These are phyloP conservation scores for Channallabes apus DNA, from an alignment of 2,797 vertebrate species.

Conservation along the genomic window DNA sequence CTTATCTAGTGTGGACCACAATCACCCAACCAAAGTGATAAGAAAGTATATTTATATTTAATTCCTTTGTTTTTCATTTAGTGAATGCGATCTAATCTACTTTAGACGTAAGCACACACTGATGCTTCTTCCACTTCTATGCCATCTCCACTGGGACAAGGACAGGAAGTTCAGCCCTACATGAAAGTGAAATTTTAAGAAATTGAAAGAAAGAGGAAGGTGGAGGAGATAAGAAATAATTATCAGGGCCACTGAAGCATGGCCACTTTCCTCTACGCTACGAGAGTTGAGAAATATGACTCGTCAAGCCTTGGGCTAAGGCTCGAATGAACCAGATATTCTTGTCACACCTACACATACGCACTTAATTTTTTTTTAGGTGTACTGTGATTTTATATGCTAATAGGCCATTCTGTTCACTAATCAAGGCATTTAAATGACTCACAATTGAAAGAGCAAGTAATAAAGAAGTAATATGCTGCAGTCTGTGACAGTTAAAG, in stretches of 20 bases:
- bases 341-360: constrained; percentile 16
- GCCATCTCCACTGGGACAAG: constrained; percentile 66
- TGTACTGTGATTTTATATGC: constrained; percentile 19
- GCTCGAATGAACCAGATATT: constrained; percentile 13
- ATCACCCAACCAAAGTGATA: constrained; percentile 59
- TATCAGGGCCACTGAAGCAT: constrained; percentile 73
- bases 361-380: neutral
- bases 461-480: constrained; percentile 27
- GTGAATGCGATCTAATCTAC: constrained; percentile 65
- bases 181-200: constrained; percentile 60
- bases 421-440: constrained; percentile 29
- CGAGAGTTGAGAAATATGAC: constrained; percentile 65
- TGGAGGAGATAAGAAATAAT: constrained; percentile 74
- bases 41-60: constrained; percentile 60
- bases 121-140: constrained; percentile 56
- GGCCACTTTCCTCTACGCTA: constrained; percentile 68
- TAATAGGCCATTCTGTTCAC: constrained; percentile 32
- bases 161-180: constrained; percentile 58
- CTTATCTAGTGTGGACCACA: constrained; percentile 46
- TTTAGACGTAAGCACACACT: constrained; percentile 57
- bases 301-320: constrained; percentile 17
- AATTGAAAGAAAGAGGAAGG: constrained; percentile 61
- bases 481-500: neutral
- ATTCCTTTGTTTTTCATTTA: constrained; percentile 63
- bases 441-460: neutral